Conservation (phyloP, 92 coral and sea anemone genomes). For the Zoanthus solanderi region DNA sequence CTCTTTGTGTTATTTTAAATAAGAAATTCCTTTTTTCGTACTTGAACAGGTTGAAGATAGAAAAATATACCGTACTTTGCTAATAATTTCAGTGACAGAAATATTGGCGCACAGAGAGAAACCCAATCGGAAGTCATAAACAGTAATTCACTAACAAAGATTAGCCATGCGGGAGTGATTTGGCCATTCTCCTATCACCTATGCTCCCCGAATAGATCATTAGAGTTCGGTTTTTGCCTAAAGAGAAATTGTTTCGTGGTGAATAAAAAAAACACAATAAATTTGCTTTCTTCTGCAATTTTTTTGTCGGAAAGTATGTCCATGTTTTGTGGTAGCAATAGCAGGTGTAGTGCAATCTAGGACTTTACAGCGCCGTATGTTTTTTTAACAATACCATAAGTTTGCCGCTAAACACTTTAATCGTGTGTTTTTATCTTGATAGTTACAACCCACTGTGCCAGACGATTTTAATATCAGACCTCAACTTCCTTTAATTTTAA, state of each 20-base stretch:
- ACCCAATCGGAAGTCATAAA: background rate
- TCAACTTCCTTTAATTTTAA: slow-evolving; percentile 52
- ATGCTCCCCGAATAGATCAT: background rate
- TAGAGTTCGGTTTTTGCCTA: background rate
- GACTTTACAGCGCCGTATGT: slow-evolving; percentile 12
- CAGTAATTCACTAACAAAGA: background rate
- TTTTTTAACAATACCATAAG: slow-evolving; percentile 16
- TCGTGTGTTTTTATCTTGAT: slow-evolving; percentile 38
- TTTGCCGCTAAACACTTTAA: slow-evolving; percentile 53
- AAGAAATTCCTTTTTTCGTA: background rate
- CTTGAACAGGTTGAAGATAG: background rate
- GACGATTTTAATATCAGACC: slow-evolving; percentile 51
- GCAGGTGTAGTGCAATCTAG: slow-evolving; percentile 28
- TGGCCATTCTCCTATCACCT: too few species aligned
- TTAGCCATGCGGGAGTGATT: background rate
- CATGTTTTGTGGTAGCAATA: background rate
- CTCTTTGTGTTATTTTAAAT: background rate
- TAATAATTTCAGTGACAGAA: background rate
- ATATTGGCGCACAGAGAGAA: background rate
- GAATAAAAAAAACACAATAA: background rate
- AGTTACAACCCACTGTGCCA: slow-evolving; percentile 53
- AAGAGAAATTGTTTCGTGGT: background rate
- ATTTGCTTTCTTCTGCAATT: background rate
- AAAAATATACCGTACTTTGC: background rate
- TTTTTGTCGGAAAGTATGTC: background rate